A percentile compares a stretch with the other conserved stretches of the same genome.
These are phyloP conservation scores for Eristalis arbustorum DNA, from an alignment of 2,888 invertebrate species.

Conservation along the genomic window DNA sequence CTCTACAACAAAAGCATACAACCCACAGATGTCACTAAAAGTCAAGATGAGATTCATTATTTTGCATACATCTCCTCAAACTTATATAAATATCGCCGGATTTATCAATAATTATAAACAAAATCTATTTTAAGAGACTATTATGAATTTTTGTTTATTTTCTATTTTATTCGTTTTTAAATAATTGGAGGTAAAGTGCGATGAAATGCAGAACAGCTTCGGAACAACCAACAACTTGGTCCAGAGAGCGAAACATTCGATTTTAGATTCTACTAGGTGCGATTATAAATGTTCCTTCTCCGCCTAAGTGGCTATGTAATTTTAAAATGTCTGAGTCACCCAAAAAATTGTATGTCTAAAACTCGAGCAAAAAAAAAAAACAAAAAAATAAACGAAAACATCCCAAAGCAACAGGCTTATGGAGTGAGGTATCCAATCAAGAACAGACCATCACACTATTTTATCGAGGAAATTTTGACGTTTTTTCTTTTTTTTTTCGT, in stretches of 20 bases:
- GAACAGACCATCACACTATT: background rate
- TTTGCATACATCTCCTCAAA: slow-evolving; percentile 10
- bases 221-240: background rate
- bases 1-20: slow-evolving; percentile 19
- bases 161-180: slow-evolving; percentile 1
- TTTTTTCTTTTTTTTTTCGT: background rate
- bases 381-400: slow-evolving; percentile 5
- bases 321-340: slow-evolving; percentile 20
- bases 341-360: background rate
- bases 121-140: slow-evolving; percentile 34
- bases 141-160: slow-evolving; percentile 16
- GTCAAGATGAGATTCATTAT: slow-evolving; percentile 5
- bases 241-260: background rate
- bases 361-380: background rate
- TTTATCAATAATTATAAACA: slow-evolving; percentile 33
- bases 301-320: background rate
- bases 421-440: background rate
- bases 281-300: background rate
- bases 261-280: background rate
- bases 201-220: background rate
- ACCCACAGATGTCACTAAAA: slow-evolving; percentile 33
- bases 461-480: background rate
- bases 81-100: background rate
- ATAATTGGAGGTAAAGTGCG: slow-evolving; percentile 2
- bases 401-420: background rate